These are phyloP conservation scores for Tetragonula clypearis DNA, from an alignment of 1,140 invertebrate species.

Conservation along the genomic window DNA sequence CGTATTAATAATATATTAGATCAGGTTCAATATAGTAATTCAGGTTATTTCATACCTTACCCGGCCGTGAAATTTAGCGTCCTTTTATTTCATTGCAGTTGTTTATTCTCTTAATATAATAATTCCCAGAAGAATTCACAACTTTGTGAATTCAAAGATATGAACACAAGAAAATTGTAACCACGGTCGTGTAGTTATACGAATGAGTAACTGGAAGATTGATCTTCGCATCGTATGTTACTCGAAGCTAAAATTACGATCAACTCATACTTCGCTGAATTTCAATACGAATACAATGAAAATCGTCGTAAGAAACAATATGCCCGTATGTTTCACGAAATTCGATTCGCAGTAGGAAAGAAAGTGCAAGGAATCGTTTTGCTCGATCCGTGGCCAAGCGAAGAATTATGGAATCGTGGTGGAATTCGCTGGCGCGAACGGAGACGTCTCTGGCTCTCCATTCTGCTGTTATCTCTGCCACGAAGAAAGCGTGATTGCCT, in stretches of 20 bases:
- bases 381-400: not conserved
- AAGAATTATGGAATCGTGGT: slow-evolving; percentile 41
- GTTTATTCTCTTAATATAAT: not conserved
- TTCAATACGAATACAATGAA: not conserved
- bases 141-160: not conserved
- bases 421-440: slow-evolving; percentile 50
- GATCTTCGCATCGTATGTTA: not conserved
- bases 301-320: not conserved
- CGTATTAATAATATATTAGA: not conserved
- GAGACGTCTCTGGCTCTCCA: slow-evolving; percentile 70
- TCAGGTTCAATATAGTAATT: not conserved
- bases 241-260: not conserved
- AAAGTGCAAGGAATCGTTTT: not conserved
- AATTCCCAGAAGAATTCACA: not conserved
- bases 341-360: not conserved
- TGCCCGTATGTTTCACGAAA: not conserved
- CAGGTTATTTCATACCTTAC: too few species aligned
- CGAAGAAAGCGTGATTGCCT: slow-evolving; percentile 81
- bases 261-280: not conserved
- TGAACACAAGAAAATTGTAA: not conserved
- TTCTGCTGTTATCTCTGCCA: slow-evolving; percentile 78
- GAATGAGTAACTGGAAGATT: not conserved
- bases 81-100: not conserved
- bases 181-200: not conserved
- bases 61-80: not conserved